phyloP scores from a whole-genome alignment of 1,140 invertebrate species.

The Thalassaphorura encarpata region DNA sequence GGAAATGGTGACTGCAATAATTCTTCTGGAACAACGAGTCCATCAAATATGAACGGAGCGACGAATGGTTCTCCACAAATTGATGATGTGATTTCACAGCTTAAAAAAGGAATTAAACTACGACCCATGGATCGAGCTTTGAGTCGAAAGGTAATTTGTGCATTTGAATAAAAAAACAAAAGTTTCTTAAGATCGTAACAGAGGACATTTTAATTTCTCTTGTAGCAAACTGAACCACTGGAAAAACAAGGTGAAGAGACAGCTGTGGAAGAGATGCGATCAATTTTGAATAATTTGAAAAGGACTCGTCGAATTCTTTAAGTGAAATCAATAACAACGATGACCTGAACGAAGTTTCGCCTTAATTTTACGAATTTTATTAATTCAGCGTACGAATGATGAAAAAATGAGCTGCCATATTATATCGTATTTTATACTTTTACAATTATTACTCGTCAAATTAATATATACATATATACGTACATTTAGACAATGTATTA shows the following conservation, averaged over 20 bases:
- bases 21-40: constrained; percentile 1
- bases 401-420: too few relatives aligned
- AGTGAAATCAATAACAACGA: too few relatives aligned
- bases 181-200: too few relatives aligned
- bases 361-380: too few relatives aligned
- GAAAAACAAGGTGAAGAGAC: constrained; percentile 8
- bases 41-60: constrained; percentile 4
- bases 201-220: constrained; percentile 9
- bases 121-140: constrained; percentile 20
- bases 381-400: too few relatives aligned
- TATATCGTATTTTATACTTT: too few relatives aligned
- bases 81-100: constrained; percentile 29
- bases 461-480: too few relatives aligned
- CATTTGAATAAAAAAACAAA: too few relatives aligned
- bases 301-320: constrained; percentile 6
- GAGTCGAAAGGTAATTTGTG: constrained; percentile 20
- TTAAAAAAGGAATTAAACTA: constrained; percentile 29
- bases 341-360: too few relatives aligned
- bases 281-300: constrained; percentile 24
- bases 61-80: constrained; percentile 20
- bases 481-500: too few relatives aligned
- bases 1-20: background rate
- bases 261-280: constrained; percentile 26
- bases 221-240: constrained; percentile 9
- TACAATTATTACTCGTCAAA: too few relatives aligned